Evolutionary conservation across 2,113 vertebrate species (phyloP).

Genomic region (Donacobius atricapilla): DNA sequence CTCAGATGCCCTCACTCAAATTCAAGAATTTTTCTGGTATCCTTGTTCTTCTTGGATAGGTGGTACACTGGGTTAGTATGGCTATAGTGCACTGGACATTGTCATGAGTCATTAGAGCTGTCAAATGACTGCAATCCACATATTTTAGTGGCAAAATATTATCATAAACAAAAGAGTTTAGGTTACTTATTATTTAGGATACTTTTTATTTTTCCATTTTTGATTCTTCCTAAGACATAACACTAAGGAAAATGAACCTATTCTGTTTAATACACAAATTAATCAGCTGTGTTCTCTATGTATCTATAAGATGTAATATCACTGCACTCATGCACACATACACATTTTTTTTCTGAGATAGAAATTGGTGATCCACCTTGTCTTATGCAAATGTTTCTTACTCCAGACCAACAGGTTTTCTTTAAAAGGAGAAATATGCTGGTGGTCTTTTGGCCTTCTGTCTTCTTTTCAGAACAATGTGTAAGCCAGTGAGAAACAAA

Average conservation of each 20-base stretch:
- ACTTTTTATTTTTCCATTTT: not conserved
- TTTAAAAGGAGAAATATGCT: not conserved
- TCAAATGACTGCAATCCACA: not conserved
- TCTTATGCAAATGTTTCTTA: not conserved
- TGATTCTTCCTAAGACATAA: not conserved
- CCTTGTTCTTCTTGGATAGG: not conserved
- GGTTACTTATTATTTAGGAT: not conserved
- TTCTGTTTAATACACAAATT: not conserved
- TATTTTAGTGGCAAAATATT: not conserved
- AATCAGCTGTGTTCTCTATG: not conserved
- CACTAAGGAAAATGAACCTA: not conserved
- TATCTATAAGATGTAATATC: not conserved
- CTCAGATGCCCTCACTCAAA: not conserved
- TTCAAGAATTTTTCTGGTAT: not conserved
- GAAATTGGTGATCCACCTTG: not conserved
- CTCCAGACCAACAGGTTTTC: not conserved
- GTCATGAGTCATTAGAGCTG: not conserved
- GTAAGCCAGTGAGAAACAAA: not conserved
- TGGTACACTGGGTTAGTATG: not conserved
- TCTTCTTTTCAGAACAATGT: constrained; percentile 4
- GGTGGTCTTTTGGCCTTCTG: not conserved
- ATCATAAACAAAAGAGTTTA: not conserved
- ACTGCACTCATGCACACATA: not conserved
- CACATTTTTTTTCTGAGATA: not conserved
- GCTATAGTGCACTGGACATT: not conserved